phyloP scores from a whole-genome alignment of 1,140 invertebrate species.

The Heterodera carotae region DNA sequence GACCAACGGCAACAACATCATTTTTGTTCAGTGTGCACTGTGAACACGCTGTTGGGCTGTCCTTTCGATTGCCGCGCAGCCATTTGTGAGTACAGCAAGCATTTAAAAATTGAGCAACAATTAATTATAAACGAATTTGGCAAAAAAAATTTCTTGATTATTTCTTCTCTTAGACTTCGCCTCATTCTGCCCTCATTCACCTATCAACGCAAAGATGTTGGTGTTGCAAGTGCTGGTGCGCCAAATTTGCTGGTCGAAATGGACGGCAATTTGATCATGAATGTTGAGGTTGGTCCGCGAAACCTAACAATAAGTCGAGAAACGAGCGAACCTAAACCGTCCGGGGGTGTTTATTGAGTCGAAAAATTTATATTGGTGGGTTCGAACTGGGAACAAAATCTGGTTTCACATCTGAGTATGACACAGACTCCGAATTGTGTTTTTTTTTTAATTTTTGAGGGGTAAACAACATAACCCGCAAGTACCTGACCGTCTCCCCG shows the following conservation, averaged over 20 bases:
- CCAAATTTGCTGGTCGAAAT: conserved; percentile 53
- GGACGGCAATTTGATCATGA: conserved; percentile 54
- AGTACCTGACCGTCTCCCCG: too few species aligned
- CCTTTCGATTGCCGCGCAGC: conserved; percentile 48
- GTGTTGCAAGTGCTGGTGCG: conserved; percentile 31
- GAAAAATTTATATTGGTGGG: too few species aligned
- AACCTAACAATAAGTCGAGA: too few species aligned
- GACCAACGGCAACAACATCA: conserved; percentile 7
- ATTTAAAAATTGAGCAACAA: too few species aligned
- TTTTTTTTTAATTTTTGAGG: too few species aligned
- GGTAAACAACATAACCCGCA: too few species aligned
- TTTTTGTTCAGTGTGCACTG: conserved; percentile 29
- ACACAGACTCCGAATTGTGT: too few species aligned
- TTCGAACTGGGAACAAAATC: too few species aligned
- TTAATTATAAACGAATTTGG: too few species aligned
- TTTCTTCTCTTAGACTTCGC: conserved; percentile 42
- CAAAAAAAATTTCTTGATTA: conserved; percentile 11
- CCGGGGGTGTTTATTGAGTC: too few species aligned
- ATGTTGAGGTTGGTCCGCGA: conserved; percentile 46
- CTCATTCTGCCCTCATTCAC: conserved; percentile 56
- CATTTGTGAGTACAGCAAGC: conserved; percentile 38
- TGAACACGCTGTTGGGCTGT: conserved; percentile 46
- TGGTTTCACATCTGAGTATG: too few species aligned
- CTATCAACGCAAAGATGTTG: conserved; percentile 32
- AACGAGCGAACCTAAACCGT: too few species aligned